Evolutionary conservation across 2,113 vertebrate genomes (phyloP).

Genomic region (Lutjanus erythropterus): DNA sequence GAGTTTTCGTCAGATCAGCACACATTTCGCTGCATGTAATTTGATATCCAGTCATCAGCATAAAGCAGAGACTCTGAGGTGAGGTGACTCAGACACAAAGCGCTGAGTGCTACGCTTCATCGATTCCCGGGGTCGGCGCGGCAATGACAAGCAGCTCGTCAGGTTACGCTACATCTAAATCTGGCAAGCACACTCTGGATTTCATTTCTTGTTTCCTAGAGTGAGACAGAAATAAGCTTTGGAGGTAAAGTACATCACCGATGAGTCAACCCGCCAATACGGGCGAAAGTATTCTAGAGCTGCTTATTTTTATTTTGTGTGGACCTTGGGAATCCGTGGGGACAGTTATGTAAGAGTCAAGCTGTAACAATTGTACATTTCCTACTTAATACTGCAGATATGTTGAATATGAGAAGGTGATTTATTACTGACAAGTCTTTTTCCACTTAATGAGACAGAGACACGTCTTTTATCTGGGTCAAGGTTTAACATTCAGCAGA

Average conservation of each 20-base stretch:
- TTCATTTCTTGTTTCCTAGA: slow-evolving; percentile 41
- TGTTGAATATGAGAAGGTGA: neutral
- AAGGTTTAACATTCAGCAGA: slow-evolving; percentile 12
- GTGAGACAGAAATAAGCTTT: slow-evolving; percentile 51
- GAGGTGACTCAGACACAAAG: slow-evolving; percentile 62
- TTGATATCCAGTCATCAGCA: slow-evolving; percentile 38
- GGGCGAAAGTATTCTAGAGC: slow-evolving; percentile 11
- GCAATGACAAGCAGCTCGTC: slow-evolving; percentile 55
- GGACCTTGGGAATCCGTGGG: slow-evolving; percentile 28
- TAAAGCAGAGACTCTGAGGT: slow-evolving; percentile 34
- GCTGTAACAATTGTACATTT: slow-evolving; percentile 35
- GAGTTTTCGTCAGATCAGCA: slow-evolving; percentile 15
- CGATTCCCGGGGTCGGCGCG: slow-evolving; percentile 23
- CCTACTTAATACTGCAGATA: neutral
- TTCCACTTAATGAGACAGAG: neutral
- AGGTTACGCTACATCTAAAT: slow-evolving; percentile 51
- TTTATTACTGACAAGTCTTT: neutral
- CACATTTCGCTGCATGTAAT: slow-evolving; percentile 37
- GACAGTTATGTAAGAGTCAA: slow-evolving; percentile 59
- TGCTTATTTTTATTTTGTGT: slow-evolving; percentile 54
- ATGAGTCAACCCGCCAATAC: slow-evolving; percentile 31
- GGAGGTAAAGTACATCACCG: slow-evolving; percentile 34
- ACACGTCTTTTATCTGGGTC: too few relatives aligned
- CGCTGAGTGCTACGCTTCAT: slow-evolving; percentile 53
- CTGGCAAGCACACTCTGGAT: slow-evolving; percentile 35